Conservation (phyloP, 1,140 invertebrate species). For the Drosophila busckii region DNA sequence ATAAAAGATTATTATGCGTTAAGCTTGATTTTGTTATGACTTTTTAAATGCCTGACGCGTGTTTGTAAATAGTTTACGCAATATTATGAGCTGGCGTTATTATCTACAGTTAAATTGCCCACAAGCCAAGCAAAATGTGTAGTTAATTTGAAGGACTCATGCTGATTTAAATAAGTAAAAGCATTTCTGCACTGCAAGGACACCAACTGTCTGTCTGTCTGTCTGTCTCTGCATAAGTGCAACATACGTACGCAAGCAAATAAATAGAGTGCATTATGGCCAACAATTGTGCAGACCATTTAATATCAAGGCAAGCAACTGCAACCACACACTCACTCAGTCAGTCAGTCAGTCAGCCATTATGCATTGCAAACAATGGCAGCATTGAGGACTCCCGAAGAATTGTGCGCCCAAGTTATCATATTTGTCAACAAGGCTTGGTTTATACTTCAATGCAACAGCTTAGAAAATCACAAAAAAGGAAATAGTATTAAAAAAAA, state of each 20-base stretch:
- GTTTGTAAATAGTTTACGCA: background rate
- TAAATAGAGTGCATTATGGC: constrained; percentile 10
- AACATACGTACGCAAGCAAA: constrained; percentile 14
- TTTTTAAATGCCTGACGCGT: constrained; percentile 29
- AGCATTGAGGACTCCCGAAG: constrained; percentile 14
- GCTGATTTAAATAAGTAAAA: constrained; percentile 21
- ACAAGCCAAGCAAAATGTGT: constrained; percentile 6
- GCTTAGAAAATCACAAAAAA: too few relatives aligned
- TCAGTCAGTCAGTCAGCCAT: background rate
- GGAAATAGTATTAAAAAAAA: too few relatives aligned
- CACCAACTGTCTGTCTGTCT: background rate
- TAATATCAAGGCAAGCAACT: constrained; percentile 7
- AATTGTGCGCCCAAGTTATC: too few relatives aligned
- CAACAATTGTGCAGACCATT: constrained; percentile 13
- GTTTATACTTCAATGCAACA: too few relatives aligned
- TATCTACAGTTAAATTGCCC: constrained; percentile 11
- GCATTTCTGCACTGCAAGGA: constrained; percentile 4
- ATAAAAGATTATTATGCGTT: constrained; percentile 30
- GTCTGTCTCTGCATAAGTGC: too few relatives aligned
- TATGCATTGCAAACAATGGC: constrained; percentile 22
- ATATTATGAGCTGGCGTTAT: too few relatives aligned
- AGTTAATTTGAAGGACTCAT: constrained; percentile 5
- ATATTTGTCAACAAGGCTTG: too few relatives aligned
- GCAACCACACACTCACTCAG: background rate
- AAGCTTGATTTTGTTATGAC: constrained; percentile 44